Evolutionary conservation across 2,797 vertebrate species (phyloP), one percentile per base, ranked within the genome.

Genomic region (Limosa lapponica): DNA sequence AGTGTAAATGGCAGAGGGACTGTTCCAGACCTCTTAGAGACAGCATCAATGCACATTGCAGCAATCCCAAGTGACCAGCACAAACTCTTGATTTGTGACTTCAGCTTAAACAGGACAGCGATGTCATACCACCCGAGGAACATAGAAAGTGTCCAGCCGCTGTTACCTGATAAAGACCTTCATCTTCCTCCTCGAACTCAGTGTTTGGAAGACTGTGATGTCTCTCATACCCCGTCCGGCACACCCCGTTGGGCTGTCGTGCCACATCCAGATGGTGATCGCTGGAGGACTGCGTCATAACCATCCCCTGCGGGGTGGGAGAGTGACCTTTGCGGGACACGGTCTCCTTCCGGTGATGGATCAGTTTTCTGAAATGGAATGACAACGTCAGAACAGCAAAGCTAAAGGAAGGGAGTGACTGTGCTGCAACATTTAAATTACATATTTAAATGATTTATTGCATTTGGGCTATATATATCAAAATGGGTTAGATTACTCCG

Each of bases 261-360:
- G 98, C 94, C 67, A 98, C 97, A 11, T 99, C 99, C 93, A 99
- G 97, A 12, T 99, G 98, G 66, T 99, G 98, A 41, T 99, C 99
- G 13, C 99, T 99, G 97, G 97, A 98, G 79, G 99, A 99, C 8
- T 98, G 94, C 0, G 99, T 98, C 95, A 99, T 97, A 24, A 98
- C 97, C 61, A 98, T 98, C 84, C 98, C 98, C 65, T 98, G 98
- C 3, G 96, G 95, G 13, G 98, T 92, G 20, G 98, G 98, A 3
- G 98, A 98, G 24, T 99, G 98, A 73, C 98, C 98, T 78, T 99
- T 98, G 51, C 98, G 99, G 17, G 99, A 98, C 14, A 99, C 98
- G 0, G 99, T 99, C 96, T 99, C 99, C 96, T 99, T 99, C 94
- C 99, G 99, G 98, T 99, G 99, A 95, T 99, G 99, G 97, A 99